Conservation (phyloP, 2,113 vertebrate species). For the Phyllostomus discolor region DNA sequence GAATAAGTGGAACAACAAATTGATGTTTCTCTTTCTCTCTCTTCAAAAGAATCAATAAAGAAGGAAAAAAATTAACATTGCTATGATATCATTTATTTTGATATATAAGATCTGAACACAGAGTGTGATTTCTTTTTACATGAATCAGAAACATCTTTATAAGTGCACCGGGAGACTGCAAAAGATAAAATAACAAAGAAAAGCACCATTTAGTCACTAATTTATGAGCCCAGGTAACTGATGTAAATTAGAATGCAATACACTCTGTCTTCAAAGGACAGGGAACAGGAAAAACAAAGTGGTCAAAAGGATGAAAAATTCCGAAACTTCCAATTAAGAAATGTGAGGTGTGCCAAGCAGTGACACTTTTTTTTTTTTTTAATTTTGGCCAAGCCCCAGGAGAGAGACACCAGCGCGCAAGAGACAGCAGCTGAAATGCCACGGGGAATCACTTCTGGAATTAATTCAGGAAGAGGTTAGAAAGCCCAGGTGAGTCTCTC, state of each 20-base stretch:
- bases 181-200: not conserved
- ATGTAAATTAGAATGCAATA: not conserved
- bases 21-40: too few species aligned
- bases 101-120: constrained; percentile 2
- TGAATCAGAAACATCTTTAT: not conserved
- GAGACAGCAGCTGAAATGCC: not conserved
- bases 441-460: not conserved
- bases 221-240: not conserved
- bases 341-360: not conserved
- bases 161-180: not conserved
- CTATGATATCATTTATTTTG: not conserved
- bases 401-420: not conserved
- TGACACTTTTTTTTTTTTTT: not conserved
- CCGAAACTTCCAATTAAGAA: not conserved
- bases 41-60: too few species aligned
- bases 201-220: not conserved
- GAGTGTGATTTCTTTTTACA: not conserved
- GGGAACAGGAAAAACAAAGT: not conserved
- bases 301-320: not conserved
- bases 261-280: not conserved
- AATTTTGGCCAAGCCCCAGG: not conserved
- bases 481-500: constrained; percentile 45
- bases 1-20: too few species aligned
- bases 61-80: not conserved
- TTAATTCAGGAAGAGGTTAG: constrained; percentile 60